phyloP scores from a whole-genome alignment of 2,113 vertebrate species.

The Gila orcuttii region DNA sequence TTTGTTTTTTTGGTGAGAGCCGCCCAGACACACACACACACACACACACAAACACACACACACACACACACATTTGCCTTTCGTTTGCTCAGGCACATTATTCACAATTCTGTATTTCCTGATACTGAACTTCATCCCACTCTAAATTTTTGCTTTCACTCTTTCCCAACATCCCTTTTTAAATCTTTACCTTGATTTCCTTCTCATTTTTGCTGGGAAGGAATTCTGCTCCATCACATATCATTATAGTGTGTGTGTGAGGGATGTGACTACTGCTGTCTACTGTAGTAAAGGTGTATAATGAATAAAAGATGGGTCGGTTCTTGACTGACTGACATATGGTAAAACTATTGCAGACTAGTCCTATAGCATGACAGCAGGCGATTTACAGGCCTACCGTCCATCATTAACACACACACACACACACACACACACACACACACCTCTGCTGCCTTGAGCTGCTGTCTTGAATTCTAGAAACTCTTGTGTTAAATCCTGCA shows the following conservation, averaged over 20 bases:
- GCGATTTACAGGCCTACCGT: constrained; percentile 29
- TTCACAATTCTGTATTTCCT: background rate
- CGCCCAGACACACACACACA: background rate
- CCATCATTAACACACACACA: constrained; percentile 25
- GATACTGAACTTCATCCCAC: background rate
- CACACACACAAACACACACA: too few relatives aligned
- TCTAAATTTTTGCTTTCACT: constrained; percentile 5
- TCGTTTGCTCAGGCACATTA: constrained; percentile 48
- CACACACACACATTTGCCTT: constrained; percentile 28
- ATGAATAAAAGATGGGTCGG: constrained; percentile 55
- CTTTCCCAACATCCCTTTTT: constrained; percentile 21
- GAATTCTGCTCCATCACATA: constrained; percentile 41
- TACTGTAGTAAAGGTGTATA: constrained; percentile 43
- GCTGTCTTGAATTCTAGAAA: constrained; percentile 26
- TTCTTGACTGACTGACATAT: constrained; percentile 46
- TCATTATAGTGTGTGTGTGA: constrained; percentile 38
- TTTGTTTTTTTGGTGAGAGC: background rate
- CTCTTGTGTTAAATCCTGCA: background rate
- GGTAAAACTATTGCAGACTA: constrained; percentile 36
- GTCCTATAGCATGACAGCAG: constrained; percentile 39
- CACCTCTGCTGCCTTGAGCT: background rate
- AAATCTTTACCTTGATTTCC: constrained; percentile 37
- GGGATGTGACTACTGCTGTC: constrained; percentile 38
- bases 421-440: background rate
- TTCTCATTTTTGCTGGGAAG: constrained; percentile 35